These are phyloP conservation scores for Stichopus horrens DNA, from an alignment of 53 echinoderm and acorn worm genomes.

Conservation along the genomic window DNA sequence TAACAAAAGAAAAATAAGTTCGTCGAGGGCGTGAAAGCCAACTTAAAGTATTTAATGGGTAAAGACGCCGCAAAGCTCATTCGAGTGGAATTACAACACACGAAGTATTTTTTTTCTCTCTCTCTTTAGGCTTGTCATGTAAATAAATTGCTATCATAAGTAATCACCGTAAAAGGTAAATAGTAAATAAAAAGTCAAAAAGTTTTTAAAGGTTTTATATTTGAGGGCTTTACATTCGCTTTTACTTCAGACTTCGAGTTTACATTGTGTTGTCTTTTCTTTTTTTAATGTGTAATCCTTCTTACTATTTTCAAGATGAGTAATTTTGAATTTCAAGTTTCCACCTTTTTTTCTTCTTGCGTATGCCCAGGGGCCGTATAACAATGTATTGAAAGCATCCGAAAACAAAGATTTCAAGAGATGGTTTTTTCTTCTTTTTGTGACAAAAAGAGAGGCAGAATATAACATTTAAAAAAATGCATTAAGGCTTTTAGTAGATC, in stretches of 20 bases:
- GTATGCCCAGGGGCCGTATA: slow-evolving; percentile 8
- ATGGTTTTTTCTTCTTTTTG: not conserved
- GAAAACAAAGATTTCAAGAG: not conserved
- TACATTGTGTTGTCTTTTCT: not conserved
- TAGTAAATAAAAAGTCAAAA: slow-evolving; percentile 25
- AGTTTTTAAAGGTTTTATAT: not conserved
- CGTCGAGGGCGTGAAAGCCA: slow-evolving; percentile 37
- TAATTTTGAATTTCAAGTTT: not conserved
- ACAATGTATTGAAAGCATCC: slow-evolving; percentile 1
- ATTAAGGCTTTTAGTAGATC: slow-evolving; percentile 6
- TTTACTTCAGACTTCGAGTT: not conserved
- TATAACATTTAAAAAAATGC: not conserved
- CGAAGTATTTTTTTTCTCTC: not conserved
- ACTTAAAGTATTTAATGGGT: slow-evolving; percentile 34
- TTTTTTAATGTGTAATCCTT: not conserved
- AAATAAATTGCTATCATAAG: slow-evolving; percentile 42
- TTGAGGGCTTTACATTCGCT: not conserved
- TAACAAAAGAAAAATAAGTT: not conserved
- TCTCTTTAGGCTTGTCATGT: slow-evolving; percentile 23
- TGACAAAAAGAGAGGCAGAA: too few species aligned
- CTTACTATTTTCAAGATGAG: slow-evolving; percentile 4
- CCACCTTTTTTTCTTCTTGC: not conserved
- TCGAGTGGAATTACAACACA: not conserved
- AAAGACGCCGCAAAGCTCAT: slow-evolving; percentile 18
- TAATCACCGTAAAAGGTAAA: slow-evolving; percentile 29